Conservation (phyloP, 2,888 invertebrate genomes). For the Papilio gigon region DNA sequence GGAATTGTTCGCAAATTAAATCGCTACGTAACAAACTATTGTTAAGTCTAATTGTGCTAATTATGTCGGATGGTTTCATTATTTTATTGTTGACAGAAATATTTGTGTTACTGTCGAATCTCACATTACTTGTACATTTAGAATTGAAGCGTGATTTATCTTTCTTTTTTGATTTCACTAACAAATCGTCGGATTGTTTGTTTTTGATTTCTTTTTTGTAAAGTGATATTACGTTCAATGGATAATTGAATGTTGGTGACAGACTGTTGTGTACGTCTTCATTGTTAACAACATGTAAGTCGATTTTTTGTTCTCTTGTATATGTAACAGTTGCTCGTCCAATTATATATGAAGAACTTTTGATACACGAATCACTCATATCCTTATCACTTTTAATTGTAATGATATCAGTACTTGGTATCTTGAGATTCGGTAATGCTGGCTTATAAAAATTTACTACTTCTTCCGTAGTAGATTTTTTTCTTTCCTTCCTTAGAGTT, state of each 20-base stretch:
- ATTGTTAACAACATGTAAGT: conserved; percentile 67
- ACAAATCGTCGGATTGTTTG: conserved; percentile 43
- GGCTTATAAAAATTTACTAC: conserved; percentile 53
- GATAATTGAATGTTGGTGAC: conserved; percentile 63
- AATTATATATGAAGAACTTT: conserved; percentile 66
- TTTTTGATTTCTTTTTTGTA: conserved; percentile 64
- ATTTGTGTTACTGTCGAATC: conserved; percentile 62
- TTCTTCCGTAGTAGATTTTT: conserved; percentile 57
- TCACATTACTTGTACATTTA: conserved; percentile 52
- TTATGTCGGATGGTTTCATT: conserved; percentile 76
- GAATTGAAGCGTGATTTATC: conserved; percentile 47
- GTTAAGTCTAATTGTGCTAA: conserved; percentile 71
- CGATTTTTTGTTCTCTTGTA: conserved; percentile 70
- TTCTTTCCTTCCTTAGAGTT: conserved; percentile 66
- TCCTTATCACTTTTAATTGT: conserved; percentile 51
- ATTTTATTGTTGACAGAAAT: conserved; percentile 63
- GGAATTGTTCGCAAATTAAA: conserved; percentile 73
- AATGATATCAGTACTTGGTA: conserved; percentile 53
- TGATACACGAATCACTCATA: conserved; percentile 52
- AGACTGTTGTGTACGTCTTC: conserved; percentile 53
- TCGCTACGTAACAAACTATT: conserved; percentile 64
- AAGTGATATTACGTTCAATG: conserved; percentile 70
- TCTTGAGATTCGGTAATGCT: conserved; percentile 60
- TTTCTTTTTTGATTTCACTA: conserved; percentile 43
- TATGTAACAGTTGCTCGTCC: conserved; percentile 71